Conservation (phyloP, 2,113 vertebrate species). For the Hydrochoerus hydrochaeris region DNA sequence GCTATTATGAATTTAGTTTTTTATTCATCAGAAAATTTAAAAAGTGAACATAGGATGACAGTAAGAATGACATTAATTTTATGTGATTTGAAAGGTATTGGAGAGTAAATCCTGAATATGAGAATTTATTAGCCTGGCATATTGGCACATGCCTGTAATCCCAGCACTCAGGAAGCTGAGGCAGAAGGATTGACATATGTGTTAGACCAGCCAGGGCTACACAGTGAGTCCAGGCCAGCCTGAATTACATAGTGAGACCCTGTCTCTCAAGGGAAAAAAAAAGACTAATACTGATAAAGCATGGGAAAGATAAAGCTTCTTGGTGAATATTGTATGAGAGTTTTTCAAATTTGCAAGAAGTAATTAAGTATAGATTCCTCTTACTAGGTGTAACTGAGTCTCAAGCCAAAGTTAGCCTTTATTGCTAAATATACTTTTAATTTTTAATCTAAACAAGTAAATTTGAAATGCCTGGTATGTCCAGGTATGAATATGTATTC, state of each 20-base stretch:
- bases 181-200: too few species aligned
- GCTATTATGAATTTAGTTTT: slow-evolving; percentile 60
- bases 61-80: slow-evolving; percentile 36
- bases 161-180: too few species aligned
- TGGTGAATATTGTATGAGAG: background rate
- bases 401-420: background rate
- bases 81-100: slow-evolving; percentile 56
- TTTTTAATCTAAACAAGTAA: background rate
- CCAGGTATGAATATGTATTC: background rate
- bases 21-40: background rate
- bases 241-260: too few species aligned
- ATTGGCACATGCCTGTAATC: too few species aligned
- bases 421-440: background rate
- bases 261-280: too few species aligned
- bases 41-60: slow-evolving; percentile 34
- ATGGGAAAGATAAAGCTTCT: background rate
- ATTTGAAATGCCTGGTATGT: background rate
- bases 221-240: too few species aligned
- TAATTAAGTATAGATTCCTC: background rate
- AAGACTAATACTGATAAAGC: background rate
- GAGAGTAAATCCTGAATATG: slow-evolving; percentile 57
- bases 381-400: background rate
- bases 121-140: background rate
- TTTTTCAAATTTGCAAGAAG: slow-evolving; percentile 11
- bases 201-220: too few species aligned